A percentile compares a stretch with the other conserved stretches of the same genome.
Conservation (phyloP, 2,888 invertebrate species). For the Amblyjoppa proteus region DNA sequence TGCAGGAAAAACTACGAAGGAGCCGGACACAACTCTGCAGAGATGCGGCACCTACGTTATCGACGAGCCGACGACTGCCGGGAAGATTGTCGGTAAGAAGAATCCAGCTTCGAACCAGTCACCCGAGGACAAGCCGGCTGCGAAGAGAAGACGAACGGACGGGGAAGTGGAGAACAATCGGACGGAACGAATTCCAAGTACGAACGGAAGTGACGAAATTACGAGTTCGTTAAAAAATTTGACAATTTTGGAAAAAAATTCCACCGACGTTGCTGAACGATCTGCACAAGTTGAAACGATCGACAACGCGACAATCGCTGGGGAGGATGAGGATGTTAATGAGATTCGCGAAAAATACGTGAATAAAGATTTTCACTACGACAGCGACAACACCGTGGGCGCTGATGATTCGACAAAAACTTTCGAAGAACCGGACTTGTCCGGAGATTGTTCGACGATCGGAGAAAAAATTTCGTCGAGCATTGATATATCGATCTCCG, state of each 20-base stretch:
- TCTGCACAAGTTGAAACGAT: not conserved
- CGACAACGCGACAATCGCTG: not conserved
- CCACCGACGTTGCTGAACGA: not conserved
- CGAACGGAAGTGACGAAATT: not conserved
- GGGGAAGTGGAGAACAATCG: slow-evolving; percentile 1
- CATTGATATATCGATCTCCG: slow-evolving; percentile 25
- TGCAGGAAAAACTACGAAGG: not conserved
- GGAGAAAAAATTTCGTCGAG: slow-evolving; percentile 21
- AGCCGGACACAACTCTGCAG: slow-evolving; percentile 39
- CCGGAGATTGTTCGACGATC: not conserved
- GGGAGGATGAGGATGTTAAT: not conserved
- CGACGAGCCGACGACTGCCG: slow-evolving; percentile 40
- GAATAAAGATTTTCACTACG: slow-evolving; percentile 69
- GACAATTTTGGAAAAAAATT: not conserved
- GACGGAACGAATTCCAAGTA: not conserved
- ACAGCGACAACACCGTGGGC: slow-evolving; percentile 68
- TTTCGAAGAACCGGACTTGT: slow-evolving; percentile 1
- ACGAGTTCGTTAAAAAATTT: slow-evolving; percentile 20
- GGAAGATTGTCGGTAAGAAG: not conserved
- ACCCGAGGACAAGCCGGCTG: slow-evolving; percentile 48
- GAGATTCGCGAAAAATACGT: slow-evolving; percentile 66
- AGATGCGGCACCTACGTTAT: slow-evolving; percentile 70
- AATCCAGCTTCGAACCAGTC: slow-evolving; percentile 46
- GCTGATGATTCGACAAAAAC: slow-evolving; percentile 52
- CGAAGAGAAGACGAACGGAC: slow-evolving; percentile 50